Base-by-base conservation (phyloP, 2,797 vertebrate species). In the Schizopygopsis pylzovi region DNA sequence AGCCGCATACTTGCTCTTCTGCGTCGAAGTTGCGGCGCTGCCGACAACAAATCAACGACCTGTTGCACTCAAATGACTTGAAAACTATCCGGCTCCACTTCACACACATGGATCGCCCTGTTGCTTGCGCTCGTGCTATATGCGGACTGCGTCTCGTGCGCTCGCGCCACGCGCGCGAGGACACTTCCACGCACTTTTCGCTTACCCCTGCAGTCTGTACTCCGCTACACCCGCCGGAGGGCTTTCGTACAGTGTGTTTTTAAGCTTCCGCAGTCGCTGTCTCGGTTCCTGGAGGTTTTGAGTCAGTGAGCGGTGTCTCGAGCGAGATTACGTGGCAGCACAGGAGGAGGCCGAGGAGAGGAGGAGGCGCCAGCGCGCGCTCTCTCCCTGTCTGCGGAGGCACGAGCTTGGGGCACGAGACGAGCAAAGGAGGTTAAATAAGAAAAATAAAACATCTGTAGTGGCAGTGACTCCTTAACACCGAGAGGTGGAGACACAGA, bases 311-410 rank as follows among this genome's bases (percentile, higher is more conserved):
- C 83, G 39, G 70, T 79, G 63, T 52, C 65, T 86, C 65, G 63
- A 84, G 78, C 81, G 79, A 80, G 88, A 89, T 90, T 90, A 89
- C 88, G 90, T 90, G 88, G 90, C 90, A 89, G 85, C 61, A 20
- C 85, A 37, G 47, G 28, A 47, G 61, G 79, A 28, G 81, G 79
- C 67, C 68, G 59, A 33, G 49, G 70, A 56, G 59, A 33, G 49
- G 75, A 56, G 79, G 71, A 76, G 83, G 78, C 39, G 79, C n/a
- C 59, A 73, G 70, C 68, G 49, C 78, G 70, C 37, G 10, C 65
- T 1, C 82, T 77, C 73, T 77, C 72, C 15, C 33, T 77, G n/a
- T 72, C 71, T 52, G 71, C 45, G 59, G 47, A n/a, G 83, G 61
- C 45, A 70, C 75, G 77, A 85, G 67, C 33, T 33, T 33, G 33